Evolutionary conservation across 2,113 vertebrate genomes (phyloP).

Genomic region (Coryphaenoides rupestris): DNA sequence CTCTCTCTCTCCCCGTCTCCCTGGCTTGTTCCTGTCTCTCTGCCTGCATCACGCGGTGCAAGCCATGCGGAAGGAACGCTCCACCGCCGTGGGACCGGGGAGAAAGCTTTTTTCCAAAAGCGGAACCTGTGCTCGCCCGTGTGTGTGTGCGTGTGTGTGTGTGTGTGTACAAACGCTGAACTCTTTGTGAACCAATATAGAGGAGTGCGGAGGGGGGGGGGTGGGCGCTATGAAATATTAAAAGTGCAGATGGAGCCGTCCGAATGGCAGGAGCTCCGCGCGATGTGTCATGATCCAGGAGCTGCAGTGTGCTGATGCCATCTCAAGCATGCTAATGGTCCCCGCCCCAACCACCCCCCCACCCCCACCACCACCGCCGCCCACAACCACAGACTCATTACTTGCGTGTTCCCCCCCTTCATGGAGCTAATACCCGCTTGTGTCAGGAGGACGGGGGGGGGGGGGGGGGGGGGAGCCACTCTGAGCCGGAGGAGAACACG

Average conservation of each 20-base stretch:
- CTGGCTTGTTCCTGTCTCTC: conserved; percentile 37
- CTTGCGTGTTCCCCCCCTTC: conserved; percentile 85
- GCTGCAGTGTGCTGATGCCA: conserved; percentile 86
- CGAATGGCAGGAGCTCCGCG: conserved; percentile 92
- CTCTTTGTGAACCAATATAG: conserved; percentile 90
- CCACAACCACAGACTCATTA: conserved; percentile 82
- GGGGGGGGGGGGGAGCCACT: background rate
- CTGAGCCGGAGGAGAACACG: conserved; percentile 27
- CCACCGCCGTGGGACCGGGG: conserved; percentile 77
- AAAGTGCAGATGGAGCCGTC: conserved; percentile 99
- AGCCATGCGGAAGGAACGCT: conserved; percentile 87
- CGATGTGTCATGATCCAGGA: conserved; percentile 95
- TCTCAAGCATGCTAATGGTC: conserved; percentile 95
- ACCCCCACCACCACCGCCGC: background rate
- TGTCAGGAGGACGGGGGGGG: conserved; percentile 73
- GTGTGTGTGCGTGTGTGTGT: conserved; percentile 7
- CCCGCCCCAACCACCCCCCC: conserved; percentile 57
- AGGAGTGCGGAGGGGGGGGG: too few relatives aligned
- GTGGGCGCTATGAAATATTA: conserved; percentile 94
- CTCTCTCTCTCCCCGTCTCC: conserved; percentile 45
- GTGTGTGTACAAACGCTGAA: conserved; percentile 80
- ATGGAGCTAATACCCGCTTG: conserved; percentile 90
- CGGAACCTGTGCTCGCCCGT: background rate
- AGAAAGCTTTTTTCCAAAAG: conserved; percentile 83
- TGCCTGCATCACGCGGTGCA: conserved; percentile 84